These are phyloP conservation scores for Nymphalis urticae DNA, from an alignment of 2,888 invertebrate genomes.

Conservation along the genomic window DNA sequence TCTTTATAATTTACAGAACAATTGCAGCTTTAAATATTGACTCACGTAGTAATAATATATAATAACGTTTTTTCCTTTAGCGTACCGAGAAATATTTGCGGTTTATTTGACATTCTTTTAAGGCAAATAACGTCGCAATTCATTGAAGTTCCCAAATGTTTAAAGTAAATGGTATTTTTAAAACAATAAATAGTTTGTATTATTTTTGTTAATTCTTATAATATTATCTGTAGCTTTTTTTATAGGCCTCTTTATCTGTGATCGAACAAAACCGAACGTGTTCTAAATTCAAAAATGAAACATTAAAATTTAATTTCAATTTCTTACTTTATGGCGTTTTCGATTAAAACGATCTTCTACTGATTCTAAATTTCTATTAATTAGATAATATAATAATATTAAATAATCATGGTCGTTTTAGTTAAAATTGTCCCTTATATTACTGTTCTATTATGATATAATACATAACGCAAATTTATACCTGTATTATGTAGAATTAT, in stretches of 20 bases:
- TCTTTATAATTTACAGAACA: conserved; percentile 42
- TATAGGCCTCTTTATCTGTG: no score
- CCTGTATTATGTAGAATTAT: conserved; percentile 9
- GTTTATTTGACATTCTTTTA: conserved; percentile 31
- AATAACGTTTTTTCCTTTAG: conserved; percentile 16
- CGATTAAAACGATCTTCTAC: no score
- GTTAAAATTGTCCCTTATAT: no score
- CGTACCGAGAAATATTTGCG: conserved; percentile 32
- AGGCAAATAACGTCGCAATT: conserved; percentile 25
- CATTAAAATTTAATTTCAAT: no score
- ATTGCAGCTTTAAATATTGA: conserved; percentile 40
- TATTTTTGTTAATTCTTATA: neutral
- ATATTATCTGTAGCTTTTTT: no score
- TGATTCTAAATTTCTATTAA: no score
- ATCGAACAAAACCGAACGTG: no score
- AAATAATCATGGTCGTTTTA: no score
- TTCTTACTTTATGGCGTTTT: no score
- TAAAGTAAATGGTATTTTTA: neutral
- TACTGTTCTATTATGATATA: no score
- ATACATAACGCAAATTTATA: neutral
- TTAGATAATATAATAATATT: no score
- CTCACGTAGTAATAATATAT: conserved; percentile 28
- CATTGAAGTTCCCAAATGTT: conserved; percentile 10
- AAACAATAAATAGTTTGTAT: conserved; percentile 11
- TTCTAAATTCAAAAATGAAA: no score